Evolutionary conservation across 2,797 vertebrate species (phyloP), one percentile per base, ranked within the genome.

Genomic region (Enteromius afrohamiltoni): DNA sequence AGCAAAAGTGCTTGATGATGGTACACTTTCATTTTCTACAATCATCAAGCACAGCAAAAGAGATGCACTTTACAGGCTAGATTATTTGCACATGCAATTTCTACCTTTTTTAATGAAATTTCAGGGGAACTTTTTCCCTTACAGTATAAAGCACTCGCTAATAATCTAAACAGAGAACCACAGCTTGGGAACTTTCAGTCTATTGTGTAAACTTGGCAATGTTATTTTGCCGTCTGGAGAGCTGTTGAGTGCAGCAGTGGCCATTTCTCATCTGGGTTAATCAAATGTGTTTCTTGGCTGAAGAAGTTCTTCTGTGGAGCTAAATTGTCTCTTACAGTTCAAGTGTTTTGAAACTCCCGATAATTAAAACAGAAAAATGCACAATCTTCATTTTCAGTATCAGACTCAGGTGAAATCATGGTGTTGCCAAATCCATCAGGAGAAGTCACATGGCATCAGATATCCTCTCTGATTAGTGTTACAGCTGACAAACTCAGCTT

Each of bases 181-280:
- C 87, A 90, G 92, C 81, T 71, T 91, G 85, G 87, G 92, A 88
- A 74, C 70, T 55, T 85, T 47, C 47, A 47, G 42, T 76, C 62
- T 64, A 83, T 73, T 76, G 79, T 75, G 64, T 60, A 88, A 85
- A 78, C 81, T 86, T 91, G 85, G 81, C 77, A 85, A 76, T 83
- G 85, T 83, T 88, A 86, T 80, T 83, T 74, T 77, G 4, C 79
- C 69, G 80, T 73, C 69, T 86, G 86, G 83, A 82, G 74, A 86
- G 84, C 75, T 70, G 73, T 69, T 40, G 47, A 81, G 26, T 47
- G 26, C 5, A 3, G 37, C 21, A 19, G 29, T 74, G 69, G 19
- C 29, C 26, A 62, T 62, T 73, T 73, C 14, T 81, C 55, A 81
- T 73, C 40, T 62, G 21, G 55, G 26, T 45, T 81, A 21, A 76